Base-by-base conservation (phyloP, 2,113 vertebrate species). In the Panurus biarmicus region DNA sequence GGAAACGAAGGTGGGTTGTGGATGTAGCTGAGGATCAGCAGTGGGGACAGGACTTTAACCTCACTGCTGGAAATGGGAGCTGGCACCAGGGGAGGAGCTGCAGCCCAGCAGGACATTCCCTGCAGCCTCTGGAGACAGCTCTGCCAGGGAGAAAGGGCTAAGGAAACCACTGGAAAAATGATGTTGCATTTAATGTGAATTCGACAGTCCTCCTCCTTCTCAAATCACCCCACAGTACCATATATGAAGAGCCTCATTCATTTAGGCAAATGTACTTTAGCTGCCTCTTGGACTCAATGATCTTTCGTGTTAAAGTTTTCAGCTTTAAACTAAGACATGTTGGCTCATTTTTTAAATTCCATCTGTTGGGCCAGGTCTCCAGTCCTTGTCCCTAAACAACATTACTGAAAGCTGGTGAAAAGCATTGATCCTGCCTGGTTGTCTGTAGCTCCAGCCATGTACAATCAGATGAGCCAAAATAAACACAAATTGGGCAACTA, bases 401-500 rank as follows among this genome's bases (percentile, higher is more conserved):
- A 38, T 72, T 50, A 22, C 71, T 82, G 38, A 94, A 53, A 85
- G 38, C 85, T 95, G 61, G 79, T 93, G 82, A 86, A 95, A 96
- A 74, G 35, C 87, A 95, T 57, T 71, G 93, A 94, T 95, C 91
- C 69, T 91, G 51, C 44, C 87, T 2, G 18, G 56, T 42, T 95
- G 87, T 92, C 90, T 1, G 10, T 53, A 94, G 50, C 66, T 79
- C 64, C 40, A 87, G 87, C 74, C 91, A 44, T 85, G 70, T 44
- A 83, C 2, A 14, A 69, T 58, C 45, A 45, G 60, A 95, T 57
- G 85, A 90, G 93, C 96, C 94, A 95, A 95, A 95, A 90, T 77
- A 91, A 95, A 90, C 92, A 95, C 76, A 83, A 92, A 93, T 48
- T 50, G 82, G 92, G 90, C 65, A 96, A 81, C 65, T 90, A 90